phyloP scores from a whole-genome alignment of 1,140 invertebrate genomes.

The Atta colombica region DNA sequence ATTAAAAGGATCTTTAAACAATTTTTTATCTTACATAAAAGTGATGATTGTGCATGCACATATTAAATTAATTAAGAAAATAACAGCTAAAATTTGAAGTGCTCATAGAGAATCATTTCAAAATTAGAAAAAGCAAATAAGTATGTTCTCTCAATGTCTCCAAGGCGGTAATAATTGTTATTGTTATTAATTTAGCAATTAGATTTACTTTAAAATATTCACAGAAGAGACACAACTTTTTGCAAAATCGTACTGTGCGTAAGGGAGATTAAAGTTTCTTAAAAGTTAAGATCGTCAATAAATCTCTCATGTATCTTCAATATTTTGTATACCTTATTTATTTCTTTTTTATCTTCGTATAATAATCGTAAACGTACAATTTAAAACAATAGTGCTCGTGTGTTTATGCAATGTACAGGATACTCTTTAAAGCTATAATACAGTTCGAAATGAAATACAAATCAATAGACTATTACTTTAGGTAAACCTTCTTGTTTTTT shows the following conservation, averaged over 20 bases:
- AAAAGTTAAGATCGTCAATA: constrained; percentile 79
- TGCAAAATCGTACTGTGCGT: constrained; percentile 68
- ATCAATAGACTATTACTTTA: constrained; percentile 85
- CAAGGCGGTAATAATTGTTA: constrained; percentile 42
- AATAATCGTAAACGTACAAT: constrained; percentile 86
- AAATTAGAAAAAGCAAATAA: background rate
- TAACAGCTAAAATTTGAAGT: background rate
- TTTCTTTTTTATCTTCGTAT: constrained; percentile 85
- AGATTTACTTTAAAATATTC: constrained; percentile 58
- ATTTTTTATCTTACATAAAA: background rate
- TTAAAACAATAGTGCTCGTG: constrained; percentile 85
- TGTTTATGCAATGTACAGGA: constrained; percentile 86
- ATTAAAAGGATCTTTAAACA: constrained; percentile 9
- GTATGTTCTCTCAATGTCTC: constrained; percentile 60
- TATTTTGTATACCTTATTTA: constrained; percentile 85
- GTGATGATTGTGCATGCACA: background rate
- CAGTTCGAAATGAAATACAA: constrained; percentile 86
- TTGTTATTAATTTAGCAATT: constrained; percentile 66
- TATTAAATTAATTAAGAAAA: constrained; percentile 12
- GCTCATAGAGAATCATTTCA: background rate
- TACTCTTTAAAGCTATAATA: constrained; percentile 86
- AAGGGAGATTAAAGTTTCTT: constrained; percentile 77
- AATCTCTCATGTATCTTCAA: constrained; percentile 84
- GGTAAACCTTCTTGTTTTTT: constrained; percentile 78
- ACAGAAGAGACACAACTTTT: constrained; percentile 75